phyloP scores from a whole-genome alignment of 1,140 invertebrate genomes.

The Dermatophagoides farinae region DNA sequence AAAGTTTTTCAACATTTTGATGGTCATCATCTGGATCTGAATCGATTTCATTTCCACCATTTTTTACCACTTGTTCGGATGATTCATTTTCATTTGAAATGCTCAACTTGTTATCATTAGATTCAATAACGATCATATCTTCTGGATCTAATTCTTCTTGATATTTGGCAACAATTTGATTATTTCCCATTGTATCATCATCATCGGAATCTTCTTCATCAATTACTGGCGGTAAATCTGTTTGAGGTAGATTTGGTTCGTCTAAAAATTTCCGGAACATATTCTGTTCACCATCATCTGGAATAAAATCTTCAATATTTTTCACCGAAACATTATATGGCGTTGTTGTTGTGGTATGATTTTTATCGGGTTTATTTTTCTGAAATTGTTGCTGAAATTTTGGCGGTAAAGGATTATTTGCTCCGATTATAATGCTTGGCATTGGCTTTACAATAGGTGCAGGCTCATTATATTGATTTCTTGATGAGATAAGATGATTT shows the following conservation, averaged over 20 bases:
- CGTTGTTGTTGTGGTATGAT: background rate
- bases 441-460: background rate
- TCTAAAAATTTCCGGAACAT: conserved; percentile 47
- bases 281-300: conserved; percentile 47
- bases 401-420: conserved; percentile 11
- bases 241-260: conserved; percentile 31
- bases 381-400: conserved; percentile 7
- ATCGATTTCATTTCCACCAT: background rate
- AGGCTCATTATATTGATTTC: background rate
- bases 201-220: conserved; percentile 39
- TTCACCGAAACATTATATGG: conserved; percentile 18
- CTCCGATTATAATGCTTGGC: conserved; percentile 17
- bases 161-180: conserved; percentile 60
- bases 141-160: conserved; percentile 64
- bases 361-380: background rate
- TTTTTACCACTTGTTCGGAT: background rate
- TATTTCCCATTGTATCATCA: conserved; percentile 40
- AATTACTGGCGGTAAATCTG: conserved; percentile 24
- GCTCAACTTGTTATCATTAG: too few species aligned
- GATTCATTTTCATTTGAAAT: background rate
- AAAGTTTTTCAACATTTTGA: background rate
- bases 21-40: background rate
- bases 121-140: conserved; percentile 23
- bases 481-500: too few species aligned
- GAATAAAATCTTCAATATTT: conserved; percentile 65